A percentile compares a stretch with the other conserved stretches of the same genome.
Evolutionary conservation across 2,797 vertebrate species (phyloP).

Genomic region (Paedocypris micromegethes): DNA sequence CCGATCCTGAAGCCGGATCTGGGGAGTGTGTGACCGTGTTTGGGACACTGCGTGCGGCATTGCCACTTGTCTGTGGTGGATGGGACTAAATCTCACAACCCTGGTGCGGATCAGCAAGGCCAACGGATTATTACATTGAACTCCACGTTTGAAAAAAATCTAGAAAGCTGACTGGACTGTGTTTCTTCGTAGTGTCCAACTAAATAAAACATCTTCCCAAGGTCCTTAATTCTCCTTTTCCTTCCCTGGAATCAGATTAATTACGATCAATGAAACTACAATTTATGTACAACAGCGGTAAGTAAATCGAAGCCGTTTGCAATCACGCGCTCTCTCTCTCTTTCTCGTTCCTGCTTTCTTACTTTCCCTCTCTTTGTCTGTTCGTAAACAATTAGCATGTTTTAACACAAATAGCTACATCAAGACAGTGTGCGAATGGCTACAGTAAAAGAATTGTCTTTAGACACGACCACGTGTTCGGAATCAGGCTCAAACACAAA

Average conservation of each 20-base stretch:
- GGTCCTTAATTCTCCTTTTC: not conserved
- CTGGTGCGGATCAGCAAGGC: too few species aligned
- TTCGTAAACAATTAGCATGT: not conserved
- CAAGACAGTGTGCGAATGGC: not conserved
- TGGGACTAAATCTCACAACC: too few species aligned
- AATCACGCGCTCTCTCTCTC: not conserved
- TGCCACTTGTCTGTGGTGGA: slow-evolving; percentile 9
- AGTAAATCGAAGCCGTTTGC: not conserved
- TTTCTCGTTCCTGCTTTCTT: not conserved
- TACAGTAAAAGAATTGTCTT: not conserved
- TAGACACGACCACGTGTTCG: not conserved
- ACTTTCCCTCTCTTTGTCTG: not conserved
- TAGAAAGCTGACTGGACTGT: too few species aligned
- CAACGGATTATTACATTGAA: too few species aligned
- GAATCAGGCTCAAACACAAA: not conserved
- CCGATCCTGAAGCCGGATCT: slow-evolving; percentile 36
- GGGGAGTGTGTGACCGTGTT: slow-evolving; percentile 3
- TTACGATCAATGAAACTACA: slow-evolving; percentile 4
- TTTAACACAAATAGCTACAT: not conserved
- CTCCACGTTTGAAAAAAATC: too few species aligned
- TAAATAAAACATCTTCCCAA: too few species aligned
- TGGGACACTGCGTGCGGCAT: slow-evolving; percentile 32
- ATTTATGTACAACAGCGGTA: not conserved
- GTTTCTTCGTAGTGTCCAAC: too few species aligned
- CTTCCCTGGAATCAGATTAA: slow-evolving; percentile 3